Base-by-base conservation (phyloP, 2,888 invertebrate genomes). In the Pecten maximus region DNA sequence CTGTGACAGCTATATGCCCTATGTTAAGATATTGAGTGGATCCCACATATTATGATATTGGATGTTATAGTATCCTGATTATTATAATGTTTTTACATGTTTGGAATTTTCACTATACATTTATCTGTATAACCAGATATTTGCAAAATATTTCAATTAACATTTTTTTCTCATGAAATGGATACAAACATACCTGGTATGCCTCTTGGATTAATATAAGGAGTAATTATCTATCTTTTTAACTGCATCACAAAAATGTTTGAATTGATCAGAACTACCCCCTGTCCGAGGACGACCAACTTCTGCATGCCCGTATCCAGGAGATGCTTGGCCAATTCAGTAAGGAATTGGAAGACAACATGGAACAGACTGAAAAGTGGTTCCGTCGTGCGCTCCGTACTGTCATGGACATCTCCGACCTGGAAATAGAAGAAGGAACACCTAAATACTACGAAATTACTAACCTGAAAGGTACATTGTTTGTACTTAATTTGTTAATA, bases 201-300 rank as follows among this genome's bases (percentile, higher is more conserved):
- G 48, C 10, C 12, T 48, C 0, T 4, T 48, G 48, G 48, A 4
- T 8, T 48, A 48, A 48, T 48, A 48, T 48, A 8, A n/a, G n/a
- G n/a, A n/a, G n/a, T n/a, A n/a, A n/a, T n/a, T n/a, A n/a, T n/a
- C n/a, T n/a, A n/a, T n/a, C n/a, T n/a, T n/a, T n/a, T n/a, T 12
- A 44, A 44, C 44, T 8, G 12, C 28, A 3, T 35, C 35, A 74
- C 35, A 6, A 28, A 74, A 74, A 35, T 74, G 74, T 28, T 74
- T 35, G 19, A 44, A 48, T 91, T 87, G 91, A 93, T 2, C 93
- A 96, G 96, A 94, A 93, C 88, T 95, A 94, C 90, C 95, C 95
- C 0, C 92, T 95, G 35, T 92, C 91, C 15, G 92, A 92, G 35
- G 92, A 93, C 19, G 93, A 94, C 40, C 94, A 95, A 91, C 54